Evolutionary conservation across 53 echinoderm and acorn worm genomes (phyloP).

Genomic region (Holothuria leucospilota): DNA sequence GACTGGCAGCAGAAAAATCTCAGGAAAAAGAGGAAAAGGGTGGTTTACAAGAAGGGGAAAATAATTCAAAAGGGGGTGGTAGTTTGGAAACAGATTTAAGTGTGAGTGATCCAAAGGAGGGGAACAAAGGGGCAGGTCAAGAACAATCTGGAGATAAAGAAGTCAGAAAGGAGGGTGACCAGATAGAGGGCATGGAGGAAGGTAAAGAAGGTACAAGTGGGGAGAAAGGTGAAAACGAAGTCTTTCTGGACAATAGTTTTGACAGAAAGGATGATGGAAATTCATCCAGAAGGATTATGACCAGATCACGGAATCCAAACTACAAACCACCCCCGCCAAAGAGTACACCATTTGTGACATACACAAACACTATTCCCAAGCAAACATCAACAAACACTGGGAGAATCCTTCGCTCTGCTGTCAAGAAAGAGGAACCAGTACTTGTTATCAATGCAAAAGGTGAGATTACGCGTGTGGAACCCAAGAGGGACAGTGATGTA

Average conservation of each 20-base stretch:
- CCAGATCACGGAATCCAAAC: conserved; percentile 95
- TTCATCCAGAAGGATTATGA: conserved; percentile 75
- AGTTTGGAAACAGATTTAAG: conserved; percentile 18
- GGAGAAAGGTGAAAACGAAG: conserved; percentile 45
- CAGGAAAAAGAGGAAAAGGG: conserved; percentile 63
- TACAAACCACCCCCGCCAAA: conserved; percentile 99
- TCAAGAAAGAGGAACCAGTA: conserved; percentile 69
- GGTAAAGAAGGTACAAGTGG: background rate
- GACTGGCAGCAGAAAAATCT: conserved; percentile 52
- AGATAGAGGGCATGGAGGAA: background rate
- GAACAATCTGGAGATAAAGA: background rate
- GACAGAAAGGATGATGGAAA: conserved; percentile 52
- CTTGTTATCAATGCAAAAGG: conserved; percentile 96
- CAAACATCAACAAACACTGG: conserved; percentile 43
- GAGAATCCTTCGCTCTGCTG: conserved; percentile 25
- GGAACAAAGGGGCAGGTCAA: conserved; percentile 33
- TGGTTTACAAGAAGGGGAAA: conserved; percentile 11
- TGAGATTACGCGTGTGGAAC: conserved; percentile 83
- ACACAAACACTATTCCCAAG: conserved; percentile 80
- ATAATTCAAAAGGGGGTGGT: background rate
- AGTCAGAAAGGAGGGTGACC: background rate
- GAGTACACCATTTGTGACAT: conserved; percentile 87
- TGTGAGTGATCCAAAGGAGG: conserved; percentile 1
- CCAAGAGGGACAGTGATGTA: conserved; percentile 64
- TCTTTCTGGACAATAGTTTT: background rate